phyloP scores from a whole-genome alignment of 2,888 invertebrate species.

The Oasisia sp. region DNA sequence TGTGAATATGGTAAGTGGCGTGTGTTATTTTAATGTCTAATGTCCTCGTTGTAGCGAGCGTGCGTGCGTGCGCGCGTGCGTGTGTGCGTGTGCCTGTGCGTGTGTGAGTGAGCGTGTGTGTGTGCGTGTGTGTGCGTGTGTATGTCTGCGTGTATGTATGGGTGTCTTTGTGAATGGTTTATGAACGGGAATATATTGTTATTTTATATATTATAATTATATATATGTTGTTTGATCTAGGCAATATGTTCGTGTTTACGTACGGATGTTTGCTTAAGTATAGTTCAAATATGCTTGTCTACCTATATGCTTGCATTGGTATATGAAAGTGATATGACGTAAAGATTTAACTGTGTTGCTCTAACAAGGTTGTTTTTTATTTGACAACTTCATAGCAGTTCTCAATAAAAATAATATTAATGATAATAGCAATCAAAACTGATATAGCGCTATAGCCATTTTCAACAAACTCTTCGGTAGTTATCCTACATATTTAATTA shows the following conservation, averaged over 20 bases:
- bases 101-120: too few species aligned
- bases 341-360: background rate
- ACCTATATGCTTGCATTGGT: background rate
- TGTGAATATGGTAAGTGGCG: constrained; percentile 22
- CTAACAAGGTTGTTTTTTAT: background rate
- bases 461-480: too few species aligned
- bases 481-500: too few species aligned
- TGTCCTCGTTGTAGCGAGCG: too few species aligned
- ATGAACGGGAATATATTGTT: too few species aligned
- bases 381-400: background rate
- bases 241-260: background rate
- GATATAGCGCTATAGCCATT: too few species aligned
- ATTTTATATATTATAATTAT: background rate
- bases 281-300: background rate
- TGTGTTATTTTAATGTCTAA: background rate
- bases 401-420: background rate
- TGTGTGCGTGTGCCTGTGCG: too few species aligned
- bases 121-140: too few species aligned
- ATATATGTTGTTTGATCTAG: background rate
- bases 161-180: too few species aligned
- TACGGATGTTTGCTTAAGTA: background rate
- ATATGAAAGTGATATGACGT: background rate
- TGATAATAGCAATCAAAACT: too few species aligned
- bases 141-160: too few species aligned
- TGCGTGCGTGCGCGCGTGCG: too few species aligned